Evolutionary conservation across 2,888 invertebrate genomes (phyloP).

Genomic region (Orthosia cruda): DNA sequence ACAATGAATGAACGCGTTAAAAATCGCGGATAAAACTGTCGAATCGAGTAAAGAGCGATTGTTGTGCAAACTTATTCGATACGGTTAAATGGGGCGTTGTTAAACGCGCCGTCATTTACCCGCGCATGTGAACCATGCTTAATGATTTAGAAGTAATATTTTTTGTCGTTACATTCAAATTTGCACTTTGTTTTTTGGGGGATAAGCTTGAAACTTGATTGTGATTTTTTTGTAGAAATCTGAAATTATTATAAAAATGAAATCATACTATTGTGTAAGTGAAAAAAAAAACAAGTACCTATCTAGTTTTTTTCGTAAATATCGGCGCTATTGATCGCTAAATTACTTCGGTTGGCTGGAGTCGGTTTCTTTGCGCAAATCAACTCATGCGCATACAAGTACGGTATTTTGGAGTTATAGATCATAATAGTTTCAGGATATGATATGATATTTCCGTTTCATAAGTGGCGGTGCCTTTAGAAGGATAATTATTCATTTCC

Average conservation of each 20-base stretch:
- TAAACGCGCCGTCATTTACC: slow-evolving; percentile 81
- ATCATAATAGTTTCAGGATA: slow-evolving; percentile 82
- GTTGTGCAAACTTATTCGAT: slow-evolving; percentile 91
- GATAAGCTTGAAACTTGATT: slow-evolving; percentile 1
- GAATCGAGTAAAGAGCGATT: slow-evolving; percentile 90
- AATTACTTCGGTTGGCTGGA: slow-evolving; percentile 55
- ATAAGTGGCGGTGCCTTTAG: slow-evolving; percentile 80
- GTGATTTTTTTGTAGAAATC: background rate
- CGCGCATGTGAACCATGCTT: slow-evolving; percentile 88
- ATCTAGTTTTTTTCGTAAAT: slow-evolving; percentile 68
- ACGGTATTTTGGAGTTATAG: slow-evolving; percentile 78
- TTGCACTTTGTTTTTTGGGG: slow-evolving; percentile 19
- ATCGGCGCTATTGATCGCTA: slow-evolving; percentile 76
- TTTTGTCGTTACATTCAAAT: slow-evolving; percentile 11
- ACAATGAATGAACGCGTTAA: slow-evolving; percentile 84
- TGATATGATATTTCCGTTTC: slow-evolving; percentile 89
- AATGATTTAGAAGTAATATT: slow-evolving; percentile 87
- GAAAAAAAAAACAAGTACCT: slow-evolving; percentile 51
- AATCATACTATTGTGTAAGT: slow-evolving; percentile 47
- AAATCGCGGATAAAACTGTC: slow-evolving; percentile 87
- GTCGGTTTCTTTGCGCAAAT: slow-evolving; percentile 84
- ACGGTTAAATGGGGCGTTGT: slow-evolving; percentile 90
- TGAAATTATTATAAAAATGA: slow-evolving; percentile 60
- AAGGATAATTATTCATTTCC: slow-evolving; percentile 81
- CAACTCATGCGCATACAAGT: slow-evolving; percentile 85